Percentiles rank a stretch among this genome's conserved stretches.
These are phyloP conservation scores for Heliconius hortense DNA, from an alignment of 2,888 invertebrate genomes.

Conservation along the genomic window DNA sequence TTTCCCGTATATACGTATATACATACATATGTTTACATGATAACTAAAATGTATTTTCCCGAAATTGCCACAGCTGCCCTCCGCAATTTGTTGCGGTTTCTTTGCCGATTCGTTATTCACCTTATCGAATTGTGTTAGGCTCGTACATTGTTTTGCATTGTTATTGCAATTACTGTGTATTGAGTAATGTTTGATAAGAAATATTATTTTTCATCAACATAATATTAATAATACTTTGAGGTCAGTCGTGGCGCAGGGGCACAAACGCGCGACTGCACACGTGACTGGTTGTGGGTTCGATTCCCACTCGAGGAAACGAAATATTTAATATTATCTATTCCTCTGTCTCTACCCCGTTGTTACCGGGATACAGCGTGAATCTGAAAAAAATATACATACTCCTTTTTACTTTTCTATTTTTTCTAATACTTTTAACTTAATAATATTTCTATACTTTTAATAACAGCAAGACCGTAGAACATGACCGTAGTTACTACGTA, in stretches of 20 bases:
- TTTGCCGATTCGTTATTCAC: conserved; percentile 47
- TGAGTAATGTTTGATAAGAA: conserved; percentile 15
- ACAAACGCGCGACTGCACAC: too few species aligned
- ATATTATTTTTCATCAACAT: not conserved
- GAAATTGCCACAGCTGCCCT: conserved; percentile 65
- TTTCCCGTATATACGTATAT: conserved; percentile 58
- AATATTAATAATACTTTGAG: too few species aligned
- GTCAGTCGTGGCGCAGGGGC: too few species aligned
- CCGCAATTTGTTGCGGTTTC: conserved; percentile 58
- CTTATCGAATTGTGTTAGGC: conserved; percentile 21
- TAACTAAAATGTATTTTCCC: conserved; percentile 71
- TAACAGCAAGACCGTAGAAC: not conserved
- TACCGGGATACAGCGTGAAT: too few species aligned
- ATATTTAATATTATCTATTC: too few species aligned
- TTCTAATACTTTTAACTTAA: not conserved
- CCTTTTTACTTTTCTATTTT: too few species aligned
- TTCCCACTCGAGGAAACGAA: too few species aligned
- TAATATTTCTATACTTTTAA: not conserved
- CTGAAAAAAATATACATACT: too few species aligned
- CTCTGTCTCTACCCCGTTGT: too few species aligned
- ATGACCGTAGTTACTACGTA: not conserved
- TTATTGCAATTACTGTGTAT: conserved; percentile 13
- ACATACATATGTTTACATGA: conserved; percentile 34
- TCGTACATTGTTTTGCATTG: conserved; percentile 18
- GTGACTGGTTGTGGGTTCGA: too few species aligned